phyloP scores from a whole-genome alignment of 2,888 invertebrate genomes.

The Chorisops tibialis region DNA sequence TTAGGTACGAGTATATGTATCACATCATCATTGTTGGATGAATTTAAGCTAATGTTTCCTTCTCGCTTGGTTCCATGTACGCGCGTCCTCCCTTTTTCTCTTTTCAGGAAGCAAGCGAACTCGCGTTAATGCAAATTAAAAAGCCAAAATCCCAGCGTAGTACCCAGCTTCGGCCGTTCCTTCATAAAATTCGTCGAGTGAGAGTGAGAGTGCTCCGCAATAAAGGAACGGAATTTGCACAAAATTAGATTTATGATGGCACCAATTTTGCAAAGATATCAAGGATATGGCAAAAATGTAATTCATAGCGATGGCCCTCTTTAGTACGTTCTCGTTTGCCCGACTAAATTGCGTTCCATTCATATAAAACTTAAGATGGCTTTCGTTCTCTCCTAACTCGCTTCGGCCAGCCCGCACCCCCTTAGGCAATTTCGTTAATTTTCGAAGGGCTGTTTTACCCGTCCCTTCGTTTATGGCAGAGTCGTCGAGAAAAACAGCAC shows the following conservation, averaged over 20 bases:
- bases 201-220: slow-evolving; percentile 8
- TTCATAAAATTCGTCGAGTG: too few species aligned
- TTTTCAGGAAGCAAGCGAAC: slow-evolving; percentile 9
- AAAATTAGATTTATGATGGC: slow-evolving; percentile 31
- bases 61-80: too few species aligned
- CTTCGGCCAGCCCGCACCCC: neutral
- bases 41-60: too few species aligned
- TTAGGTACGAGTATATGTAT: too few species aligned
- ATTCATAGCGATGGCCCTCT: neutral
- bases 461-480: too few species aligned
- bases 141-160: slow-evolving; percentile 14
- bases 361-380: slow-evolving; percentile 14
- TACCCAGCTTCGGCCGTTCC: slow-evolving; percentile 1
- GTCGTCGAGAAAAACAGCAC: neutral
- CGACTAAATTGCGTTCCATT: slow-evolving; percentile 11
- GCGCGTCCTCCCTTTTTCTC: too few species aligned
- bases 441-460: slow-evolving; percentile 1
- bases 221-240: slow-evolving; percentile 29
- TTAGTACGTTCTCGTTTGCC: neutral
- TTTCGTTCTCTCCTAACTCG: neutral
- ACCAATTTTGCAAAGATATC: slow-evolving; percentile 16
- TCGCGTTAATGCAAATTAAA: slow-evolving; percentile 25
- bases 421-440: slow-evolving; percentile 16
- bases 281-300: slow-evolving; percentile 1
- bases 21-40: too few species aligned